Evolutionary conservation across 2,888 invertebrate genomes (phyloP), one percentile per base, ranked within the genome.

Genomic region (Melanostoma scalare): DNA sequence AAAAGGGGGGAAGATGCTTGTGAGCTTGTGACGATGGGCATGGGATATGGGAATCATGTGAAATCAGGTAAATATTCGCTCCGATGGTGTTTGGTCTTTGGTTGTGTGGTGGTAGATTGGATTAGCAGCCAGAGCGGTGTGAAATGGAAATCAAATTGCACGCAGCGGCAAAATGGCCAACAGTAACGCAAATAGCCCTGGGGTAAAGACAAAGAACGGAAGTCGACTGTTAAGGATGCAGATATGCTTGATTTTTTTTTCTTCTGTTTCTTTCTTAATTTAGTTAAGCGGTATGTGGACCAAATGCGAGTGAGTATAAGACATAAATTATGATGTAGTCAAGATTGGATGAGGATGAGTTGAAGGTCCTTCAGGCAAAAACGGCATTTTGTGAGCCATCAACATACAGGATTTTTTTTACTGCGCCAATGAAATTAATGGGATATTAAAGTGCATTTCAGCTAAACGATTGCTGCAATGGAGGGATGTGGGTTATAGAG

Each of bases 161-260:
- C 69, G 77, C 61, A 73, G 73, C 74, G 75, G 71, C 67, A 84
- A 84, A 84, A 84, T 79, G 84, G 84, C 84, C 79, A 82, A 82
- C 78, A 68, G 72, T 71, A 68, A 58, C 77, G 71, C 56, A 65
- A 82, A 82, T 63, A 82, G 78, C 82, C 74, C 42, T 42, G 50
- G 74, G 56, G 42, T 42, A 40, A 75, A 84, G 71, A 84, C 79
- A 84, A 84, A 79, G 84, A 84, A 84, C 84, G 84, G 84, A 84
- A 84, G 84, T 84, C 79, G 79, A 84, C 79, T 79, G 60, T 79
- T 84, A 84, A 84, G 79, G 74, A 84, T 72, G 84, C 69, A 84
- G 74, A 79, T 84, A 55, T 31, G 50, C 33, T 48, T 60, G 61
- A 33, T 35, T 56, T 31, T 56, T 65, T 50, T 60, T 63, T 74